These are phyloP conservation scores for Myopa tessellatipennis DNA, from an alignment of 2,888 invertebrate species.

Conservation along the genomic window DNA sequence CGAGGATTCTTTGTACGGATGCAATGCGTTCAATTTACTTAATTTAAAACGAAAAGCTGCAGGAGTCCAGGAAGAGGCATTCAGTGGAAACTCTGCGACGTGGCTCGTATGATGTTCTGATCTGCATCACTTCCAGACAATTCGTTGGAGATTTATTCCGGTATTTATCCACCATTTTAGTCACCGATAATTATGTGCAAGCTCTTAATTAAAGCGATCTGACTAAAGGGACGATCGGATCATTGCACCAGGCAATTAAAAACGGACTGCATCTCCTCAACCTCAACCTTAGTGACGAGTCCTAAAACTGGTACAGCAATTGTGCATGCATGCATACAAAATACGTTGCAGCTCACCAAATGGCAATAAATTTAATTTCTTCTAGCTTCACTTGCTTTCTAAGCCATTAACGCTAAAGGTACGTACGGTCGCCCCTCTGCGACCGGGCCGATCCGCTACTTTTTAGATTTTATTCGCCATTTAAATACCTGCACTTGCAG, in stretches of 20 bases:
- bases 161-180: too few species aligned
- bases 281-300: conserved; percentile 3
- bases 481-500: conserved; percentile 60
- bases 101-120: too few species aligned
- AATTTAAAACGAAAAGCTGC: conserved; percentile 25
- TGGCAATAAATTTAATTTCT: conserved; percentile 57
- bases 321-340: conserved; percentile 27
- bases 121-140: not conserved
- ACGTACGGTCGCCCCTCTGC: conserved; percentile 15
- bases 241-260: not conserved
- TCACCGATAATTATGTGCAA: too few species aligned
- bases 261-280: not conserved
- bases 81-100: not conserved
- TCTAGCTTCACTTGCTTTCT: conserved; percentile 60
- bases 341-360: conserved; percentile 16
- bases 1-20: not conserved
- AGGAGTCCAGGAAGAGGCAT: conserved; percentile 10
- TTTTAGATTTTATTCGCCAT: conserved; percentile 49
- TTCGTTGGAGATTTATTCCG: not conserved
- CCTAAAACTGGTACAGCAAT: conserved; percentile 29
- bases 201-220: too few species aligned
- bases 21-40: not conserved
- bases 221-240: not conserved
- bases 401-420: conserved; percentile 57
- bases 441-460: conserved; percentile 10